Conservation (phyloP, 2,797 vertebrate genomes). For the Oryzias sinensis region DNA sequence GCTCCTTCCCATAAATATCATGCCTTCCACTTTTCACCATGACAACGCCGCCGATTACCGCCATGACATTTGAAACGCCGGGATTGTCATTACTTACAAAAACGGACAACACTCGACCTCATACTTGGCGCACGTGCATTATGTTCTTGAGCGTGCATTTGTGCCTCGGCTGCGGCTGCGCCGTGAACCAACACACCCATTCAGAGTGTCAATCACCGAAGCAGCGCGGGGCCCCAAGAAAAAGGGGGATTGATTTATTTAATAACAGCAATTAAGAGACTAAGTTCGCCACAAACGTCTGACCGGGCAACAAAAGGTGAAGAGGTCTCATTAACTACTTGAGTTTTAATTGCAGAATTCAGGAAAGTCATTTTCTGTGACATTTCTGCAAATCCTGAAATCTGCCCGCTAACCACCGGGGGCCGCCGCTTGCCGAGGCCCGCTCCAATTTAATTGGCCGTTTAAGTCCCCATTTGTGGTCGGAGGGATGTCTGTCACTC, state of each 20-base stretch:
- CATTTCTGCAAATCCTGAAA: conserved; percentile 79
- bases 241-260: conserved; percentile 82
- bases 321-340: conserved; percentile 87
- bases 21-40: conserved; percentile 75
- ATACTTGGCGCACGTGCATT: conserved; percentile 66
- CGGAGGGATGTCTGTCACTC: conserved; percentile 40
- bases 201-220: conserved; percentile 76
- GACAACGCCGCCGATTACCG: conserved; percentile 74
- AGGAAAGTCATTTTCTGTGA: conserved; percentile 69
- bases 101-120: conserved; percentile 71
- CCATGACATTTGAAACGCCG: conserved; percentile 72
- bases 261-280: conserved; percentile 87
- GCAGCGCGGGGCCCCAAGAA: conserved; percentile 57
- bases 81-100: conserved; percentile 71
- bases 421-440: conserved; percentile 17
- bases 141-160: conserved; percentile 69
- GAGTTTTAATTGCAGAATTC: conserved; percentile 84
- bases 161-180: conserved; percentile 38
- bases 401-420: conserved; percentile 42
- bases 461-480: conserved; percentile 22
- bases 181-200: conserved; percentile 63
- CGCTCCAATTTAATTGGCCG: conserved; percentile 48
- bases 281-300: conserved; percentile 73
- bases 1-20: conserved; percentile 73
- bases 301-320: conserved; percentile 77